Conservation (phyloP, 1,140 invertebrate species). For the Brachionus manjavacas region DNA sequence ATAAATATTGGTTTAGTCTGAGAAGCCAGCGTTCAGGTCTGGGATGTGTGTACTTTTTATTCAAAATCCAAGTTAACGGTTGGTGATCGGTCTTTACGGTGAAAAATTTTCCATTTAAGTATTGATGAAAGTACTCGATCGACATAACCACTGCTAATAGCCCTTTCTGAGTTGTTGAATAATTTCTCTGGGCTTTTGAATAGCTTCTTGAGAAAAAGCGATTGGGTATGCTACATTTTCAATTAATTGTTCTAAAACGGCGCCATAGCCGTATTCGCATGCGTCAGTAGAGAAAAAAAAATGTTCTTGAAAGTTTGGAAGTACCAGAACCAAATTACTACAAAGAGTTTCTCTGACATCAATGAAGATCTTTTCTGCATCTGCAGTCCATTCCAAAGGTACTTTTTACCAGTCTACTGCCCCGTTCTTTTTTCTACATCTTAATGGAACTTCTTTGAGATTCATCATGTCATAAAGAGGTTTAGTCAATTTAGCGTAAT, state of each 20-base stretch:
- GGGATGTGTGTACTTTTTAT: background rate
- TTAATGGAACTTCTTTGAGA: background rate
- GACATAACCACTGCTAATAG: background rate
- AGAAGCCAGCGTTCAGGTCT: background rate
- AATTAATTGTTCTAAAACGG: background rate
- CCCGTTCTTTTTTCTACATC: background rate
- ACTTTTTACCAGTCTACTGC: background rate
- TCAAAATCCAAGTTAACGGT: background rate
- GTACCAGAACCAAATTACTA: background rate
- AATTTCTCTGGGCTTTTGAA: background rate
- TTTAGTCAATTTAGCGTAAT: conserved; percentile 41
- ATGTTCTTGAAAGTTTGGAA: background rate
- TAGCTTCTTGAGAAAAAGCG: too few species aligned
- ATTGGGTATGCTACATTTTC: background rate
- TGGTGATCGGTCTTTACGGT: too few species aligned
- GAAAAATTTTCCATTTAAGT: too few species aligned
- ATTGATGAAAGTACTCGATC: too few species aligned
- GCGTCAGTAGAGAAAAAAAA: background rate
- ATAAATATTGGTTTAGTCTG: background rate
- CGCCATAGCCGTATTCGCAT: background rate
- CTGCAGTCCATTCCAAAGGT: background rate
- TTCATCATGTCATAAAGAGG: conserved; percentile 42
- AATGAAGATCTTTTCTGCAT: background rate
- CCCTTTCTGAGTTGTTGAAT: background rate
- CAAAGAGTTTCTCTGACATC: background rate